Evolutionary conservation across 2,113 vertebrate genomes (phyloP), one percentile per base, ranked within the genome.

Genomic region (Zosterops lateralis): DNA sequence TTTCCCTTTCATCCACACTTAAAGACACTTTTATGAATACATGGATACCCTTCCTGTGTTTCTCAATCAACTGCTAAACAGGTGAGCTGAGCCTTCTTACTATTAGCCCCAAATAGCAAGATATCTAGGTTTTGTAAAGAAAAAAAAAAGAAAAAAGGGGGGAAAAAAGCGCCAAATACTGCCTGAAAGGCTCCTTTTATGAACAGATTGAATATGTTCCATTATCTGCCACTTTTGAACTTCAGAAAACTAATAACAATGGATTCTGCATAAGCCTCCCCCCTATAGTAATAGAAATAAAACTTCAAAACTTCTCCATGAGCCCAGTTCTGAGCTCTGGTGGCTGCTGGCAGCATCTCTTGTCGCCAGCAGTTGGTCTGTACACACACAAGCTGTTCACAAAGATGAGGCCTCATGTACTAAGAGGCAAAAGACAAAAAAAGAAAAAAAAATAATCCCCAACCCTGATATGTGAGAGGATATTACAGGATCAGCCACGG

Each of bases 111-210:
- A 81, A 70, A 87, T 16, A 93, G 32, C 22, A 84, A 91, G 47
- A 28, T 31, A 73, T 1, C 24, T 36, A 61, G 17, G 16, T 56
- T 83, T 79, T 60, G 25, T 32, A 8, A 40, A 48, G 40, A 19
- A 44, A 31, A 32, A 26, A 6, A 6, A 0, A 0, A 51, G 29
- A 22, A 42, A 32, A 31, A 25, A 8, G 17, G 29, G 19, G 16
- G 14, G 6, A 6, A 0, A 0, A 8, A 8, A 0, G 11, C 60
- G 14, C 19, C 38, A 67, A 71, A 81, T 34, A 20, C 17, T 0
- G 2, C 58, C 38, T 34, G 16, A 92, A 80, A 84, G 17, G 11
- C 9, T 86, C 32, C 20, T 89, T 84, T 79, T 73, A 48, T 57
- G 26, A 83, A 64, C 10, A 5, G 32, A 66, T 42, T 21, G 24